Base-by-base conservation (phyloP, 2,113 vertebrate species). In the Varanus komodoensis region DNA sequence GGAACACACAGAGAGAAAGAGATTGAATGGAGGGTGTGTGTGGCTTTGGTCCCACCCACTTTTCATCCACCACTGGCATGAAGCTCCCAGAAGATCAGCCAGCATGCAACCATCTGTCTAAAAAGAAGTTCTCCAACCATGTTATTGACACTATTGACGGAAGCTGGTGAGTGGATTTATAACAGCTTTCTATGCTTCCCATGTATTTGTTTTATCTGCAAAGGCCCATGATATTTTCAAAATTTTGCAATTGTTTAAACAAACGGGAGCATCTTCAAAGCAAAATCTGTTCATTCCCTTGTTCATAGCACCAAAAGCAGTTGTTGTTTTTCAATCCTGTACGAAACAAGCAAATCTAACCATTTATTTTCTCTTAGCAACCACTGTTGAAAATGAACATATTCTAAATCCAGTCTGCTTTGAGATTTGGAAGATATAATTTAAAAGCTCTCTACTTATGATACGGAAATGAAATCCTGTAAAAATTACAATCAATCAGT, bases 401-500 rank as follows among this genome's bases (percentile, higher is more conserved):
- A 21, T 50, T n/a, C 38, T 67, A 68, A 87, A 79, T 79, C 75
- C 74, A 79, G 32, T 87, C 75, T 79, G 74, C 57, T 29, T 50
- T 17, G 71, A 75, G 52, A 77, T 77, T 67, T 50, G 38, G 38
- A 80, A 79, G 57, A 9, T 79, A 50, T 68, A n/a, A 87, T 79
- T 87, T 79, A 79, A 87, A 50, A 25, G 44, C 32, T 68, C 27
- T 50, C 8, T 57, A 50, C 57, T 38, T 87, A 32, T 67, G 54
- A 80, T 67, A 68, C 1, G 19, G 34, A 69, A 69, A 88, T 80
- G 32, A 81, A 69, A 48, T n/a, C 48, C 48, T 14, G 6, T n/a
- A 52, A 52, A 81, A 80, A 86, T 86, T 86, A 86, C 74, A 74
- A 74, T 74, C 32, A 86, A 71, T 74, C 71, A 75, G 32, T 75